Evolutionary conservation across 1,140 invertebrate species (phyloP), one percentile per base, ranked within the genome.

Genomic region (Chionoecetes opilio): DNA sequence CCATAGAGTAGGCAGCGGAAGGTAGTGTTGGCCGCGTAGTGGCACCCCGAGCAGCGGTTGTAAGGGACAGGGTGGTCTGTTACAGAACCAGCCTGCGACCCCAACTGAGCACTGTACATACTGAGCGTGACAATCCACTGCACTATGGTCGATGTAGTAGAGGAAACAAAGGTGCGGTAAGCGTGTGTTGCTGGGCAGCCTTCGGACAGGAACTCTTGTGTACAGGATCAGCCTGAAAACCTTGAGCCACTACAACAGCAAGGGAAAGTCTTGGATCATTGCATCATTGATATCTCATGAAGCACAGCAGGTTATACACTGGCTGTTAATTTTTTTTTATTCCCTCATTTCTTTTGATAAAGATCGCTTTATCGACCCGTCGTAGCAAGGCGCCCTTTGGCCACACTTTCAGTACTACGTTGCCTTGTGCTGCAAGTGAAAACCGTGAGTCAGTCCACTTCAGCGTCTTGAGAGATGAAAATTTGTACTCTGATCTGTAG

Each of bases 81-180:
- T 5, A 26, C 63, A n/a, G 21, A 26, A n/a, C 63, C 63, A 75
- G 21, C 1, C 63, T n/a, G 63, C 63, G n/a, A 26, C 63, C 63
- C 63, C n/a, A 26, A 21, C 63, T n/a, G 38, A 87, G 37, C 87
- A 87, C 34, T 94, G 86, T 94, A 89, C 82, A 92, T 92, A 92
- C 46, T 92, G 82, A 46, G 53, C 88, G 93, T 94, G 94, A 94
- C 94, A 94, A 94, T 94, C 94, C 91, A 91, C 26, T 91, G 53
- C 94, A 94, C 82, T 8, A 75, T n/a, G 63, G 21, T 75, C 63
- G n/a, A n/a, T n/a, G 29, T 89, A 37, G 41, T 38, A 89, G 37
- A 38, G 26, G 87, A 92, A 82, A 82, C 35, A 82, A 31, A 32
- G 32, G 82, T 0, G 11, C 63, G 63, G 63, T 75, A 53, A 26